Conservation (phyloP, 2,888 invertebrate genomes). For the Drosophila anceps region DNA sequence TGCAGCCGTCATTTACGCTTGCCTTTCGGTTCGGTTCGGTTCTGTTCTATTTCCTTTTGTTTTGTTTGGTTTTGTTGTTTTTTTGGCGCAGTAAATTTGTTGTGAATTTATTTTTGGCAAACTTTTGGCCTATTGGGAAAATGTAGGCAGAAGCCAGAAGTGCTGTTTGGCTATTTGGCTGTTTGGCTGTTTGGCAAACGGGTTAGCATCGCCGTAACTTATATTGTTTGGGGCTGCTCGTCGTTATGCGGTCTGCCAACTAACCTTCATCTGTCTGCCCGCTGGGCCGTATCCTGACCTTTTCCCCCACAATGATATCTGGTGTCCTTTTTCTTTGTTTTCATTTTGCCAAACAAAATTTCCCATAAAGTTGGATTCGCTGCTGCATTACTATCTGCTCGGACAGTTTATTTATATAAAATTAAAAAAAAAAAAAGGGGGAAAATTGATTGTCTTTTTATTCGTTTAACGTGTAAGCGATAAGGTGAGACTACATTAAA, state of each 20-base stretch:
- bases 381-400: conserved; percentile 47
- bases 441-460: conserved; percentile 39
- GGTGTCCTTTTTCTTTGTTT: conserved; percentile 17
- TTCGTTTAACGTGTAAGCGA: conserved; percentile 19
- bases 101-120: conserved; percentile 59
- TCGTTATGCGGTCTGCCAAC: conserved; percentile 37
- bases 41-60: not conserved
- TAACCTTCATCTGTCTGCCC: conserved; percentile 50
- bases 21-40: conserved; percentile 11
- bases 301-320: conserved; percentile 52
- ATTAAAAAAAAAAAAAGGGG: not conserved
- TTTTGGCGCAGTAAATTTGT: conserved; percentile 61
- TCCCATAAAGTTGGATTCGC: conserved; percentile 30
- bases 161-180: conserved; percentile 9
- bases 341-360: conserved; percentile 8
- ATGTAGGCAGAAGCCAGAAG: conserved; percentile 11
- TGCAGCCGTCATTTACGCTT: conserved; percentile 44
- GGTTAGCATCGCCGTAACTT: conserved; percentile 40
- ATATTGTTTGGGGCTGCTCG: conserved; percentile 7
- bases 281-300: conserved; percentile 53
- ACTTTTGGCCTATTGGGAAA: conserved; percentile 64
- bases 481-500: conserved; percentile 18
- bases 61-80: not conserved
- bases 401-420: conserved; percentile 23
- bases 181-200: conserved; percentile 26